A percentile compares a stretch with the other conserved stretches of the same genome.
These are phyloP conservation scores for Agelas oroides DNA, from an alignment of 37 sponge, comb jelly and placozoan genomes.

Conservation along the genomic window DNA sequence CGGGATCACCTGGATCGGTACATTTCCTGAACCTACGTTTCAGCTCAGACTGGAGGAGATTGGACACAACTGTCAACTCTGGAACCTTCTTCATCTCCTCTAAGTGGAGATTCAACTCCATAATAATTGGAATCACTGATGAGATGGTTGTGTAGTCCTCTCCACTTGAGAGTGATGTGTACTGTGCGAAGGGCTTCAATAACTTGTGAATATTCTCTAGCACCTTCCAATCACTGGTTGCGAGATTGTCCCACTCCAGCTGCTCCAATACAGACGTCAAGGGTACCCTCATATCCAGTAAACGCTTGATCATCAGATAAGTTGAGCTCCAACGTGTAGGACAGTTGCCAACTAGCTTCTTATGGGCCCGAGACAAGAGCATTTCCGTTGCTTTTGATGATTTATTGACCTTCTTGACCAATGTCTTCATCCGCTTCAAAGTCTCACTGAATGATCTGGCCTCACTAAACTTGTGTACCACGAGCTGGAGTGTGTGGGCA, in stretches of 20 bases:
- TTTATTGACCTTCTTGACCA: conserved; percentile 35
- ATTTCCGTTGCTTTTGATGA: conserved; percentile 39
- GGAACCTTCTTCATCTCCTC: no score
- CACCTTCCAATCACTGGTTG: no score
- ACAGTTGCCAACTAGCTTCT: conserved; percentile 25
- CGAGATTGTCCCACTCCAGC: conserved; percentile 21
- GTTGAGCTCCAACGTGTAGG: conserved; percentile 49
- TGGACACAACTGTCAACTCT: no score
- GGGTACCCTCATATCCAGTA: not conserved
- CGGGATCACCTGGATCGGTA: not conserved
- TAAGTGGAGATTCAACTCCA: no score
- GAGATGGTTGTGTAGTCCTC: no score
- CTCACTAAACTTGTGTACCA: conserved; percentile 13
- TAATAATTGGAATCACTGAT: no score
- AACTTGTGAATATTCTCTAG: no score
- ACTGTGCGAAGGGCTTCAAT: no score
- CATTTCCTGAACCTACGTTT: not conserved
- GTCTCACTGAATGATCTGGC: not conserved
- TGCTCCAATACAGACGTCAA: conserved; percentile 26
- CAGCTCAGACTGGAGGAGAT: no score
- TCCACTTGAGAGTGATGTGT: no score
- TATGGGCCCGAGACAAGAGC: not conserved
- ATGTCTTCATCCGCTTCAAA: not conserved
- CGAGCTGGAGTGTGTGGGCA: conserved; percentile 3
- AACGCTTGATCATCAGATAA: conserved; percentile 25